Evolutionary conservation across 2,888 invertebrate genomes (phyloP).

Genomic region (Sturmia bella): DNA sequence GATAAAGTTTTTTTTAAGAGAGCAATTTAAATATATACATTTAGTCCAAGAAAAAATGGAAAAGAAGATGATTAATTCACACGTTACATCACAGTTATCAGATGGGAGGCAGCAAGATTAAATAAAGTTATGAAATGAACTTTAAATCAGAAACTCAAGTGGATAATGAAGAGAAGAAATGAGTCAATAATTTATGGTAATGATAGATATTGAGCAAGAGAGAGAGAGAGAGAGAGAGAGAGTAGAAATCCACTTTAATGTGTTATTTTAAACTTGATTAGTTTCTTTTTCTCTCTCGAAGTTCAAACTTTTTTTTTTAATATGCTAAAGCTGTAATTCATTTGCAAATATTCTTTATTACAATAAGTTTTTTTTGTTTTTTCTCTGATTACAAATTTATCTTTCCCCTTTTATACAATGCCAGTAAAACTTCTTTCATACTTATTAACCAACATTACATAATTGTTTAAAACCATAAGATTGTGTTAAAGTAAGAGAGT

Average conservation of each 20-base stretch:
- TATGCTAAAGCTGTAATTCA: no score
- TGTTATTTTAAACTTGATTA: no score
- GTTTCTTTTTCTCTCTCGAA: no score
- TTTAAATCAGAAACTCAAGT: conserved; percentile 4
- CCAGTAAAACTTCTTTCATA: conserved; percentile 29
- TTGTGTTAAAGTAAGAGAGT: neutral
- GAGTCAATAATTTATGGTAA: neutral
- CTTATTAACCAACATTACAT: conserved; percentile 46
- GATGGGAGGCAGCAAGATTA: neutral
- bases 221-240: no score
- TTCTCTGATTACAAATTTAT: no score
- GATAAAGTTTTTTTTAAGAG: conserved; percentile 38
- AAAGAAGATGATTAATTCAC: neutral
- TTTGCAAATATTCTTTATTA: no score
- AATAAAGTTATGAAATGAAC: conserved; percentile 24
- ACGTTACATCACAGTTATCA: neutral
- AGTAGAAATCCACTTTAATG: no score
- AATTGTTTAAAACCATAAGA: conserved; percentile 48
- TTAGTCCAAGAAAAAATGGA: conserved; percentile 3
- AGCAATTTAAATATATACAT: conserved; percentile 25
- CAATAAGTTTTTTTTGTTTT: no score
- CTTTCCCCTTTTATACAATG: neutral
- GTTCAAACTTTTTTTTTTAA: no score
- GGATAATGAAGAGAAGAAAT: neutral
- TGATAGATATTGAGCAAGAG: no score